These are phyloP conservation scores for Protodeltote pygarga DNA, from an alignment of 2,888 invertebrate species.

Conservation along the genomic window DNA sequence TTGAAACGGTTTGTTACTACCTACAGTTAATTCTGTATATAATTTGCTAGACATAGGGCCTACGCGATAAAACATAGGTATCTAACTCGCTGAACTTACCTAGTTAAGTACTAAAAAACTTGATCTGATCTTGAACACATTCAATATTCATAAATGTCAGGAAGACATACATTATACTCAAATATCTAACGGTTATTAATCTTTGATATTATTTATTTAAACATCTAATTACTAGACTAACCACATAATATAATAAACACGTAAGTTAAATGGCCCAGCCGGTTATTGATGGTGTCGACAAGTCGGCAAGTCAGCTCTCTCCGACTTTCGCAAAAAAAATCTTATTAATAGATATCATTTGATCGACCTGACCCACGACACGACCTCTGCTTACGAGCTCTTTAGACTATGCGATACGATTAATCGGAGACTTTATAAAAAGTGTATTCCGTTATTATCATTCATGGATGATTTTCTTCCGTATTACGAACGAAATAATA, in stretches of 20 bases:
- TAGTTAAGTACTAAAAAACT: too few relatives aligned
- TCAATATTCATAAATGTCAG: too few relatives aligned
- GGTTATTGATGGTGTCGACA: conserved; percentile 28
- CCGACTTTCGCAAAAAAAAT: conserved; percentile 48
- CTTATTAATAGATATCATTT: conserved; percentile 33
- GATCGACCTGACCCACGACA: conserved; percentile 27
- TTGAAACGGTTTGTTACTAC: not conserved
- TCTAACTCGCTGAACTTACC: too few relatives aligned
- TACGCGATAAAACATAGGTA: too few relatives aligned
- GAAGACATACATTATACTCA: too few relatives aligned
- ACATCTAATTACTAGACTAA: not conserved
- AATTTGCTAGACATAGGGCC: too few relatives aligned
- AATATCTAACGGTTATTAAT: too few relatives aligned
- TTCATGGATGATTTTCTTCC: too few relatives aligned
- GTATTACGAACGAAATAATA: too few relatives aligned
- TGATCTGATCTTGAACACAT: too few relatives aligned
- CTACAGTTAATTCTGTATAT: too few relatives aligned
- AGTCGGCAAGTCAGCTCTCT: conserved; percentile 31
- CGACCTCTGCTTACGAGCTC: conserved; percentile 17
- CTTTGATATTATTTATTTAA: too few relatives aligned
- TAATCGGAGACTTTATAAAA: not conserved
- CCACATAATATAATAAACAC: conserved; percentile 5
- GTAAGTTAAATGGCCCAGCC: conserved; percentile 6
- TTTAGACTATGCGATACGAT: conserved; percentile 32
- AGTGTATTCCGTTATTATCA: not conserved